Evolutionary conservation across 1,140 invertebrate species (phyloP).

Genomic region (Cyrtorhinus lividipennis): DNA sequence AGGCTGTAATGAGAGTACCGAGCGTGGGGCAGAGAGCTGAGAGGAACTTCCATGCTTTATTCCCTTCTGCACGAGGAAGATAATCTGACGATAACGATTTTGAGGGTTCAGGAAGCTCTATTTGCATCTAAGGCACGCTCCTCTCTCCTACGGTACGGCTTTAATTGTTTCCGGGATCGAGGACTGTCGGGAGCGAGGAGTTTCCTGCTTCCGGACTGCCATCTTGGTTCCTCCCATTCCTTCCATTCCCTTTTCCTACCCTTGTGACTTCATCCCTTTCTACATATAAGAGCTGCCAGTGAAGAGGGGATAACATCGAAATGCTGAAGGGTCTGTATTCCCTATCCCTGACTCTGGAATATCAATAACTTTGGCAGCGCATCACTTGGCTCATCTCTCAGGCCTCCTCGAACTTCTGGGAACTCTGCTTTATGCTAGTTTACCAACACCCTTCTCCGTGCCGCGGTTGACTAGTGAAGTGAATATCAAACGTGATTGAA

Average conservation of each 20-base stretch:
- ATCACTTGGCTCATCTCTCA: no score
- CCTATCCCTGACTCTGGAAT: not conserved
- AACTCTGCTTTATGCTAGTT: no score
- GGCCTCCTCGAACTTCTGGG: no score
- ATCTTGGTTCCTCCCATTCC: not conserved
- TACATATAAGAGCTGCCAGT: not conserved
- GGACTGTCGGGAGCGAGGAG: constrained; percentile 5
- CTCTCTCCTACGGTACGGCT: not conserved
- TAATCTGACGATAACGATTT: constrained; percentile 5
- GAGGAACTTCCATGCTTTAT: not conserved
- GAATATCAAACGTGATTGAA: no score
- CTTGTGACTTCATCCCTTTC: no score
- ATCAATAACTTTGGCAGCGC: not conserved
- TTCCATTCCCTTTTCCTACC: not conserved
- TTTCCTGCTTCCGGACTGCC: not conserved
- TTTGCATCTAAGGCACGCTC: constrained; percentile 9
- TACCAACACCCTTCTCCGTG: no score
- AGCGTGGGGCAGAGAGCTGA: not conserved
- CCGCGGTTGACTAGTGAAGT: no score
- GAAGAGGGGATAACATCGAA: not conserved
- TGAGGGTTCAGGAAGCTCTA: constrained; percentile 2
- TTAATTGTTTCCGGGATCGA: constrained; percentile 9
- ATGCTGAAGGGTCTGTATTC: not conserved
- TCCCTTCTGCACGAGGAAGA: constrained; percentile 2
- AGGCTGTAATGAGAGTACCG: not conserved